Evolutionary conservation across 2,797 vertebrate genomes (phyloP).

Genomic region (Microchirus variegatus): DNA sequence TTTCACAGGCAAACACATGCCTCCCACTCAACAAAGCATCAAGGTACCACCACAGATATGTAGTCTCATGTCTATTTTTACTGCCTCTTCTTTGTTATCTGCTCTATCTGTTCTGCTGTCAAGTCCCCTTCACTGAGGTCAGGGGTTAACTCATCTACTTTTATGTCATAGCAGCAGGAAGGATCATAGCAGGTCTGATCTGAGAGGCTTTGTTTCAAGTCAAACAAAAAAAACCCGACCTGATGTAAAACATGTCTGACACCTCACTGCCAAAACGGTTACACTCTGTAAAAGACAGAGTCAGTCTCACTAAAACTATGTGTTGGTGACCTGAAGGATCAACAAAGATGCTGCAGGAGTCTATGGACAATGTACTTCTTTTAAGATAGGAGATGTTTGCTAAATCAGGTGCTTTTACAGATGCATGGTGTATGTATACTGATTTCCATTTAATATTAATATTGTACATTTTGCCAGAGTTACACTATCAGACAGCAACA

Average conservation of each 20-base stretch:
- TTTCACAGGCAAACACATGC: not conserved
- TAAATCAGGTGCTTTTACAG: no score
- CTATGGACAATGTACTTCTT: no score
- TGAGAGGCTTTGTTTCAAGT: constrained; percentile 32
- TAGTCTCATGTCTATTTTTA: constrained; percentile 16
- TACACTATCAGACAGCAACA: no score
- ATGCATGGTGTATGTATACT: no score
- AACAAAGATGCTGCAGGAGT: no score
- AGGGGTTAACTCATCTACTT: constrained; percentile 31
- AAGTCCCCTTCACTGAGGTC: constrained; percentile 16
- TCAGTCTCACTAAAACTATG: not conserved
- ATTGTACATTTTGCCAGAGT: no score
- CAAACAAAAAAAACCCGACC: constrained; percentile 26
- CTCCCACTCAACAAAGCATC: not conserved
- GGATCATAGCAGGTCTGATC: constrained; percentile 23
- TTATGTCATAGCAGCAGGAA: constrained; percentile 29
- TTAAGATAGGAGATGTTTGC: no score
- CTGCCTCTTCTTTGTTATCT: constrained; percentile 15
- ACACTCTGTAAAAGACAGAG: constrained; percentile 5
- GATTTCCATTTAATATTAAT: no score
- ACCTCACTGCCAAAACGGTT: constrained; percentile 8
- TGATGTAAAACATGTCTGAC: constrained; percentile 27
- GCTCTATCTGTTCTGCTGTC: constrained; percentile 33
- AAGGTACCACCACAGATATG: not conserved
- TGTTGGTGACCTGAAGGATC: not conserved